Percentiles rank a stretch among this genome's conserved stretches.
These are phyloP conservation scores for Aplodontia rufa DNA, from an alignment of 2,113 vertebrate genomes.

Conservation along the genomic window DNA sequence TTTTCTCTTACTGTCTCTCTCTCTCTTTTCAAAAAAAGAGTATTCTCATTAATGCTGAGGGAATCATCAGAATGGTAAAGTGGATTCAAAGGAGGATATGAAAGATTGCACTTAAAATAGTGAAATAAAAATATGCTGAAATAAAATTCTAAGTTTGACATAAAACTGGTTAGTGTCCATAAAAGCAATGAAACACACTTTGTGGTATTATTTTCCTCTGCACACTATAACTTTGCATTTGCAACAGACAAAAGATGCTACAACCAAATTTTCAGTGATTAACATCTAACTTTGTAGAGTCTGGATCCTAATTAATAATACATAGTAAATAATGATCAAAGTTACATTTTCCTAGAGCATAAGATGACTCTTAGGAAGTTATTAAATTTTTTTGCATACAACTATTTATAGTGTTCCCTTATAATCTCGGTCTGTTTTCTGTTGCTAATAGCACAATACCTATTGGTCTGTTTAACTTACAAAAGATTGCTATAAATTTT, in stretches of 20 bases:
- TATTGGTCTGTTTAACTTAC: too few species aligned
- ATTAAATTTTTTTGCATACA: background rate
- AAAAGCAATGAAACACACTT: background rate
- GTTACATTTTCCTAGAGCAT: background rate
- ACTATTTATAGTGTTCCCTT: too few species aligned
- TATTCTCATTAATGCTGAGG: background rate
- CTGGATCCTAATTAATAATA: background rate
- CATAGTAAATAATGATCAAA: background rate
- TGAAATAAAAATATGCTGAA: background rate
- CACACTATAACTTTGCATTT: background rate
- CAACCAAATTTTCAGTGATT: background rate
- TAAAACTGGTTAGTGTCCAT: background rate
- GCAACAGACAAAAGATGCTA: background rate
- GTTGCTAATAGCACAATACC: too few species aligned
- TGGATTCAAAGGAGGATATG: background rate
- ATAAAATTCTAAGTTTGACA: background rate
- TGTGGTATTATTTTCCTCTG: background rate
- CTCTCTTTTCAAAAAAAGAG: too few species aligned
- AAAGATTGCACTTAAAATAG: background rate
- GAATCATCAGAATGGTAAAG: background rate
- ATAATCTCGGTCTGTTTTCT: too few species aligned
- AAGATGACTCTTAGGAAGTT: background rate
- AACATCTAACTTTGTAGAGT: background rate
- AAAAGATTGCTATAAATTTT: background rate
- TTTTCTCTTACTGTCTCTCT: too few species aligned